phyloP scores from a whole-genome alignment of 2,797 vertebrate species.

The Muscicapa striata region DNA sequence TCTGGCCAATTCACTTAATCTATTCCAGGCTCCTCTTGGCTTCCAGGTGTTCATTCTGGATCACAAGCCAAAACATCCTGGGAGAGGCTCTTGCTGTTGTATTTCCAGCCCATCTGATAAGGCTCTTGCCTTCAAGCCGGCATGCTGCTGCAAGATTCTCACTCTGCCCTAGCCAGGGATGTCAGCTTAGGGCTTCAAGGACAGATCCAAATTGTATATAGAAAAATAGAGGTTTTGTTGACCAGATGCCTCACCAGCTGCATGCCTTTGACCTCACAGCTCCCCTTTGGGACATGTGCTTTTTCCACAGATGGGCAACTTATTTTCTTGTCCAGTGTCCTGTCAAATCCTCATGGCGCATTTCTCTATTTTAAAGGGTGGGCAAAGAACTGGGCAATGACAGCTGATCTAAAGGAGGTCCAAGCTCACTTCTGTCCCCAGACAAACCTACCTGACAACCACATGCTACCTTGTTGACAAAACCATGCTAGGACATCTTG shows the following conservation, averaged over 20 bases:
- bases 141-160: conserved; percentile 3
- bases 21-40: conserved; percentile 43
- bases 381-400: neutral
- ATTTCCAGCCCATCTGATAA: conserved; percentile 63
- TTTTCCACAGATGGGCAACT: neutral
- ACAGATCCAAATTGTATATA: neutral
- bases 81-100: conserved; percentile 34
- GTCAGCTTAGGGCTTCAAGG: neutral
- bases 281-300: neutral
- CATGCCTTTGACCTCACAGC: neutral
- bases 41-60: conserved; percentile 37
- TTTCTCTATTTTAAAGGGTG: neutral
- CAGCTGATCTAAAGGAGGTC: neutral
- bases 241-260: neutral
- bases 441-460: neutral
- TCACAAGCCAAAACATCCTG: conserved; percentile 55
- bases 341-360: neutral
- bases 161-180: neutral
- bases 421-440: neutral
- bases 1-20: conserved; percentile 54
- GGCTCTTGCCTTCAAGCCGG: neutral
- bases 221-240: neutral
- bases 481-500: neutral
- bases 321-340: neutral
- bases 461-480: neutral